Percentiles rank a stretch among this genome's conserved stretches.
phyloP scores from a whole-genome alignment of 2,113 vertebrate species.

The western clawed frog (Xenopus tropicalis) region UCB_Xtro_10.0 CM004443.2:158507001-158507500 shows the following conservation, averaged over 20 bases:
- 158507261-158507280: not conserved
- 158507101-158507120: constrained; percentile 12
- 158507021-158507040: constrained; percentile 1
- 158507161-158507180: not conserved
- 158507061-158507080: constrained; percentile 36
- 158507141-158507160: not conserved
- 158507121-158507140: constrained; percentile 19
- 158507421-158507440: too few species aligned
- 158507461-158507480: too few species aligned
- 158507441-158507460: too few species aligned
- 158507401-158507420: too few species aligned
- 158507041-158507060: constrained; percentile 19
- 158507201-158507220: not conserved
- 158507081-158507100: constrained; percentile 20
- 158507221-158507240: not conserved
- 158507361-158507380: too few species aligned
- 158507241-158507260: not conserved
- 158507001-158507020: constrained; percentile 1
- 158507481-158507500: too few species aligned
- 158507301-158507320: not conserved
- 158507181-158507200: not conserved
- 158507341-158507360: too few species aligned
- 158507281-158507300: not conserved
- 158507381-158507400: too few species aligned
- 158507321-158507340: too few species aligned